phyloP scores from a whole-genome alignment of 2,888 invertebrate species.

The Callimorpha dominula region DNA sequence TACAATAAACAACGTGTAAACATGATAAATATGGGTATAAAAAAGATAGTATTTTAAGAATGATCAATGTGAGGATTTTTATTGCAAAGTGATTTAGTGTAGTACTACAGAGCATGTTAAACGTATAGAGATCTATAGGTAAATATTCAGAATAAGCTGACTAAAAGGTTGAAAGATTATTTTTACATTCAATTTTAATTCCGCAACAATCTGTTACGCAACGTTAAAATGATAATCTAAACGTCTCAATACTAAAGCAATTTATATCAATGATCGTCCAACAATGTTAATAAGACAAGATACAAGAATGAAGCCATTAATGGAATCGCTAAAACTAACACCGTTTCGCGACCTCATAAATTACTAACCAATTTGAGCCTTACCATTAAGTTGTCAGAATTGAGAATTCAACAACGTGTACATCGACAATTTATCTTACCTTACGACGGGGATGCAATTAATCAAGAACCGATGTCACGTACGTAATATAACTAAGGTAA shows the following conservation, averaged over 20 bases:
- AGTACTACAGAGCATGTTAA: constrained; percentile 10
- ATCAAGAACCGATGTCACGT: constrained; percentile 83
- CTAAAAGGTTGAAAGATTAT: constrained; percentile 7
- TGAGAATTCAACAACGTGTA: constrained; percentile 54
- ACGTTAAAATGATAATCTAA: constrained; percentile 55
- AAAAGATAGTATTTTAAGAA: constrained; percentile 29
- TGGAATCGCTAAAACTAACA: constrained; percentile 79
- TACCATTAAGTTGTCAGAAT: constrained; percentile 58
- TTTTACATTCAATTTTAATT: constrained; percentile 16
- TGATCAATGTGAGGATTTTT: constrained; percentile 33
- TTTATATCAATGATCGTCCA: constrained; percentile 67
- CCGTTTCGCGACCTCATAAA: constrained; percentile 56
- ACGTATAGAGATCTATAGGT: constrained; percentile 11
- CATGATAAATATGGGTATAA: constrained; percentile 35
- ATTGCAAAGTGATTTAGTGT: constrained; percentile 31
- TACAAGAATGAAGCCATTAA: constrained; percentile 75
- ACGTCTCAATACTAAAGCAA: constrained; percentile 58
- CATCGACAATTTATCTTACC: constrained; percentile 77
- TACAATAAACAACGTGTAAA: constrained; percentile 38
- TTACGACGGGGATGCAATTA: constrained; percentile 81
- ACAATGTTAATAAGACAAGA: constrained; percentile 69
- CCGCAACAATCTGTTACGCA: constrained; percentile 42
- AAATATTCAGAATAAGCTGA: constrained; percentile 3
- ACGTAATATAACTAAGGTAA: constrained; percentile 76
- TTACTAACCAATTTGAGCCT: constrained; percentile 54